Base-by-base conservation (phyloP, 2,113 vertebrate species). In the Seriola dumerili region DNA sequence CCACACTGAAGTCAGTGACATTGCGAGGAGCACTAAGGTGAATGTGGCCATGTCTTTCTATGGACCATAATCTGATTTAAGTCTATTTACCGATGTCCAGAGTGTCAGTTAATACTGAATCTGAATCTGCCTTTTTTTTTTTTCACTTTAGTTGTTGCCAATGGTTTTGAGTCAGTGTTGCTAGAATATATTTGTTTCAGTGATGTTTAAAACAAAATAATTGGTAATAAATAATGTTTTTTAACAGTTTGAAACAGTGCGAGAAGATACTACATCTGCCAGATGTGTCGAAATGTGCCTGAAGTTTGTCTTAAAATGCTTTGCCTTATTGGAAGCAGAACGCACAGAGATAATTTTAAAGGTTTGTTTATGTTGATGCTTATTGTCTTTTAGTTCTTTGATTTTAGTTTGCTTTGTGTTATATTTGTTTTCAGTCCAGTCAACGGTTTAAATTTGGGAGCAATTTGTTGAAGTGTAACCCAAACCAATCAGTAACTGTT, bases 341-440 rank as follows among this genome's bases (percentile, higher is more conserved):
- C 0, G 50, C 70, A 77, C 73, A 72, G 55, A 80, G 66, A 66
- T 87, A 4, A 55, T 91, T 92, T 89, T 89, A 85, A 80, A 76
- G 80, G 62, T 84, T 84, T 72, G 12, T 89, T 77, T 70, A 9
- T 80, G 72, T 88, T 85, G 78, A 42, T 68, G 54, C 10, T 65
- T 29, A 44, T 23, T 36, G 48, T 84, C 23, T 70, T 82, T 81
- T 85, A 69, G 79, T 86, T 79, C 4, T 87, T 21, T 50, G 40
- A 74, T 86, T 90, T 85, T 80, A 71, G 75, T 89, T 81, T 70
- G 3, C 50, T 80, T 85, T 64, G 1, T 63, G 36, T 85, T 84
- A 79, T 76, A 65, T 75, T 83, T 86, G 58, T 76, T 85, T 48
- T 72, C 72, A 72, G 64, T 80, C 48, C 80, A 65, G 65, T 84